Percentiles rank a stretch among this genome's conserved stretches.
These are phyloP conservation scores for Loris lydekkerianus DNA, from an alignment of 2,797 vertebrate genomes.

Conservation along the genomic window DNA sequence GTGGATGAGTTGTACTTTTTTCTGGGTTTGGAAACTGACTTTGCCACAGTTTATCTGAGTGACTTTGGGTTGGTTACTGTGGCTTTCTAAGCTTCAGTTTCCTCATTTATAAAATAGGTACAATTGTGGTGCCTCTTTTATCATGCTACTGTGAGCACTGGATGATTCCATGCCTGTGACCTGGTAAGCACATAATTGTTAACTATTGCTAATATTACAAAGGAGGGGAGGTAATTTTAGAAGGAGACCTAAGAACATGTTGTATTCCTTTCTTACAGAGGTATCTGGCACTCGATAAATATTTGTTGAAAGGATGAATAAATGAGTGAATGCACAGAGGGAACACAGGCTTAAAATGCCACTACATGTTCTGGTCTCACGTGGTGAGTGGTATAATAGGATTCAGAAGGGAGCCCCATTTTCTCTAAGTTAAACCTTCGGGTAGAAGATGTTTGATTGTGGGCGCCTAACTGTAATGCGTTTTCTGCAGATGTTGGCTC, in stretches of 20 bases:
- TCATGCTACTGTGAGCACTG: not conserved
- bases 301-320: not conserved
- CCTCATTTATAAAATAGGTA: not conserved
- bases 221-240: not conserved
- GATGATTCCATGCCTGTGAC: not conserved
- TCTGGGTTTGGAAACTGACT: not conserved
- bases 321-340: not conserved
- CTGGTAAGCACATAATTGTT: not conserved
- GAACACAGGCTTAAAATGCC: not conserved
- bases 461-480: accelerated
- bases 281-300: not conserved
- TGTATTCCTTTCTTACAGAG: not conserved
- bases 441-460: not conserved
- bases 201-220: not conserved
- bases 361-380: not conserved
- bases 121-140: not conserved
- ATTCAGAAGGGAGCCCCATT: not conserved
- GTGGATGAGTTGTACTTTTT: not conserved
- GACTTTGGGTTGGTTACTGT: not conserved
- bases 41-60: not conserved
- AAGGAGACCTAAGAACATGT: not conserved
- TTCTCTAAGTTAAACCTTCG: not conserved
- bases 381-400: not conserved
- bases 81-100: not conserved
- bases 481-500: not conserved